A percentile compares a stretch with the other conserved stretches of the same genome.
Conservation (phyloP, 2,888 invertebrate genomes). For the Caenorhabditis virilis region DNA sequence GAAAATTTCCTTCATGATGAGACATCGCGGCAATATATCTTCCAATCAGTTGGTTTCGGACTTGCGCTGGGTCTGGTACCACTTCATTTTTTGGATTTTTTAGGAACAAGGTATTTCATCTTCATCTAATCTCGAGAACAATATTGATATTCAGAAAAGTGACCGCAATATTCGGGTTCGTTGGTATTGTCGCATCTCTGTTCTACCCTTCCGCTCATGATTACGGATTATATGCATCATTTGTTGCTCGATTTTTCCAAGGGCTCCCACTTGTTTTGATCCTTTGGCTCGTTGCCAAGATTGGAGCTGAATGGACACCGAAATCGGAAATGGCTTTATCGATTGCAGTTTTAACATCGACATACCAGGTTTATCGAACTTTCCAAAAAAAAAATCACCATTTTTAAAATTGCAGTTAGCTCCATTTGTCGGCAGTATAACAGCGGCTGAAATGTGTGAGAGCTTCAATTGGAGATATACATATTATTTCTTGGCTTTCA, state of each 20-base stretch:
- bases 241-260: slow-evolving; percentile 31
- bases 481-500: slow-evolving; percentile 34
- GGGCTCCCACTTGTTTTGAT: slow-evolving; percentile 40
- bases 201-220: slow-evolving; percentile 34
- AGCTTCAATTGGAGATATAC: slow-evolving; percentile 37
- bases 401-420: slow-evolving; percentile 12
- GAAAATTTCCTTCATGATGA: slow-evolving; percentile 36
- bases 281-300: slow-evolving; percentile 37
- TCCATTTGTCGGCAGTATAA: slow-evolving; percentile 34
- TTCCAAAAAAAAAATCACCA: background rate
- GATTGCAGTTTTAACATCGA: slow-evolving; percentile 38
- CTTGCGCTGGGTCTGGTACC: slow-evolving; percentile 38
- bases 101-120: slow-evolving; percentile 37
- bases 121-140: background rate
- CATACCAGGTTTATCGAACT: slow-evolving; percentile 3
- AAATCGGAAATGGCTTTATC: slow-evolving; percentile 30
- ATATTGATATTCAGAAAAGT: slow-evolving; percentile 29
- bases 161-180: slow-evolving; percentile 20
- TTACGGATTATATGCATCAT: slow-evolving; percentile 34
- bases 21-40: slow-evolving; percentile 27
- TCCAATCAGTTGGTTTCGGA: slow-evolving; percentile 41
- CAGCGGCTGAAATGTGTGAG: slow-evolving; percentile 38
- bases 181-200: slow-evolving; percentile 29
- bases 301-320: slow-evolving; percentile 46
- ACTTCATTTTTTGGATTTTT: slow-evolving; percentile 21